Evolutionary conservation across 2,113 vertebrate genomes (phyloP).

Genomic region (Boleophthalmus pectinirostris): DNA sequence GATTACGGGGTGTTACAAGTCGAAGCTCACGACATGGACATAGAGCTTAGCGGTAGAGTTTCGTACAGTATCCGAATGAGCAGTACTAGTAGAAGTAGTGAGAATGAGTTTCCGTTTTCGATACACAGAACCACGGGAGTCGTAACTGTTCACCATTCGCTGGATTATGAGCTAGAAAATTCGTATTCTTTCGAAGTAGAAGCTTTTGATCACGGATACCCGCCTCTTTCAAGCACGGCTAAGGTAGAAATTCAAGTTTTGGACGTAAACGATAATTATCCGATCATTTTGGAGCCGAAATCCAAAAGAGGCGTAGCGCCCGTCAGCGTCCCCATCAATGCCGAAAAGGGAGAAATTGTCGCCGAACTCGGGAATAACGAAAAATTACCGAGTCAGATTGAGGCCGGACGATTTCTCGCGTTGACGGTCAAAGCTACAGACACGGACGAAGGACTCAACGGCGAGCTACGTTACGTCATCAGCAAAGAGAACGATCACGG

Average conservation of each 20-base stretch:
- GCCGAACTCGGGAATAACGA: slow-evolving; percentile 62
- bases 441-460: slow-evolving; percentile 82
- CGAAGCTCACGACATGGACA: slow-evolving; percentile 82
- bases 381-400: slow-evolving; percentile 28
- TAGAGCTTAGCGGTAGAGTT: slow-evolving; percentile 82
- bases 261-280: slow-evolving; percentile 88
- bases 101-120: slow-evolving; percentile 67
- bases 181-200: slow-evolving; percentile 83
- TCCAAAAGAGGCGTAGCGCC: slow-evolving; percentile 77
- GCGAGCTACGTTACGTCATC: slow-evolving; percentile 80
- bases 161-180: slow-evolving; percentile 84
- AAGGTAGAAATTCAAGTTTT: slow-evolving; percentile 81
- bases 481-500: slow-evolving; percentile 55
- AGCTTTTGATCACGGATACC: slow-evolving; percentile 84
- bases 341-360: slow-evolving; percentile 79
- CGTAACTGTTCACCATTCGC: slow-evolving; percentile 76
- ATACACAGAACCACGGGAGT: slow-evolving; percentile 82
- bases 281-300: slow-evolving; percentile 77
- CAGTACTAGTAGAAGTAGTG: no score
- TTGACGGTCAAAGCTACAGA: slow-evolving; percentile 82
- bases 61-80: slow-evolving; percentile 83
- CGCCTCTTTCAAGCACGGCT: slow-evolving; percentile 78
- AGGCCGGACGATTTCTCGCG: slow-evolving; percentile 65
- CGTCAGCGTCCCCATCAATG: slow-evolving; percentile 81
- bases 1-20: slow-evolving; percentile 78